Conservation (phyloP, 2,797 vertebrate genomes). For the Manis pentadactyla region DNA sequence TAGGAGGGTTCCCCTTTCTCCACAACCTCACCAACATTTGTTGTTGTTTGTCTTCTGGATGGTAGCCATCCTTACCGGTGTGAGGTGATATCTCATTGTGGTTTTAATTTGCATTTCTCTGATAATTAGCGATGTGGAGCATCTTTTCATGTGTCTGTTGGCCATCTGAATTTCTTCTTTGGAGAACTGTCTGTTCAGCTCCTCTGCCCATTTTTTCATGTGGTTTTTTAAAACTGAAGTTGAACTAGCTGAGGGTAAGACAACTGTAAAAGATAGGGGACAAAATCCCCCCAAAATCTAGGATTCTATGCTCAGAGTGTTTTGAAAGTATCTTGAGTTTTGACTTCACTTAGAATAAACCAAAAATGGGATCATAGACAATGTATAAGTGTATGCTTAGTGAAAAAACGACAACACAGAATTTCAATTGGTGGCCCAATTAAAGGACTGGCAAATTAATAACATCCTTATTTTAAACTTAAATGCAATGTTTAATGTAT, state of each 20-base stretch:
- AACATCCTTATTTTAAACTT: slow-evolving; percentile 34
- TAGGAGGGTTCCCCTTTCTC: too few relatives aligned
- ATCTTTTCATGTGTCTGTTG: too few relatives aligned
- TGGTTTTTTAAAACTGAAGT: neutral
- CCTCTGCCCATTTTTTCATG: too few relatives aligned
- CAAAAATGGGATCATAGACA: slow-evolving; percentile 24
- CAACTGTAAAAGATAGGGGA: neutral
- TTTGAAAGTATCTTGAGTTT: slow-evolving; percentile 45
- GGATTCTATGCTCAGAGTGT: neutral
- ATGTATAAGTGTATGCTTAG: neutral
- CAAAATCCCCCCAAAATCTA: neutral
- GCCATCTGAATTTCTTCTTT: too few relatives aligned
- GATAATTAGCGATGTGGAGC: too few relatives aligned
- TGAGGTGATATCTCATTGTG: too few relatives aligned
- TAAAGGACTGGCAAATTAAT: slow-evolving; percentile 25
- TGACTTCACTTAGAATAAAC: slow-evolving; percentile 37
- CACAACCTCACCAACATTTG: too few relatives aligned
- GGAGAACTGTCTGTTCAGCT: too few relatives aligned
- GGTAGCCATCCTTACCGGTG: too few relatives aligned
- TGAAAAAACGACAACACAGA: slow-evolving; percentile 22
- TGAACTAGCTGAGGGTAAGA: slow-evolving; percentile 29
- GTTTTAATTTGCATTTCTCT: too few relatives aligned
- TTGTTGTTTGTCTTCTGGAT: too few relatives aligned
- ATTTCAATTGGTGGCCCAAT: neutral
- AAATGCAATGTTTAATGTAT: slow-evolving; percentile 27